Percentiles rank a stretch among this genome's conserved stretches.
phyloP scores from a whole-genome alignment of 2,113 vertebrate genomes.

The Paradisaea rubra region DNA sequence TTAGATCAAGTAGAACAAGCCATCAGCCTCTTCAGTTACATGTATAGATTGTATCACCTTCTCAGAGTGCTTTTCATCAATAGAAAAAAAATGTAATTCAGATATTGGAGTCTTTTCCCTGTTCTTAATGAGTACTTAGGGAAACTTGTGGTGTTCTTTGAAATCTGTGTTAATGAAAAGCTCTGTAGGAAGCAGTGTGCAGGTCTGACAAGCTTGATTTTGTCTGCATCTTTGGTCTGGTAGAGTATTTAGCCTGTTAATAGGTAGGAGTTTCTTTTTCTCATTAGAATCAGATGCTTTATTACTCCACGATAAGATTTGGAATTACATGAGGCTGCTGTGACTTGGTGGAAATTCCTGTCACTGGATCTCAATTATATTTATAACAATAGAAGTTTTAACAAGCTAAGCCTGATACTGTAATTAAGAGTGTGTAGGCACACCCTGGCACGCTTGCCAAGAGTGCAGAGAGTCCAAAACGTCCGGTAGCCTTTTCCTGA shows the following conservation, averaged over 20 bases:
- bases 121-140: not conserved
- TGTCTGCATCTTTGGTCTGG: not conserved
- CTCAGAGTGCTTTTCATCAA: not conserved
- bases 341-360: conserved; percentile 20
- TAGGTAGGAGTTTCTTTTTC: not conserved
- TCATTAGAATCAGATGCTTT: not conserved
- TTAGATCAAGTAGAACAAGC: not conserved
- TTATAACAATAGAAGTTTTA: conserved; percentile 9
- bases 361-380: not conserved
- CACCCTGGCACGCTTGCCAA: not conserved
- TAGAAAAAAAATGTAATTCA: not conserved
- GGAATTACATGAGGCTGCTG: not conserved
- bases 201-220: not conserved
- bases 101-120: not conserved
- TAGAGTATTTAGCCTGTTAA: not conserved
- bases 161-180: not conserved
- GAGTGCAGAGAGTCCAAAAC: not conserved
- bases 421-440: not conserved
- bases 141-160: not conserved
- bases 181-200: not conserved
- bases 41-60: not conserved
- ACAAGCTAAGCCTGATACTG: conserved; percentile 3
- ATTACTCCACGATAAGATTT: not conserved
- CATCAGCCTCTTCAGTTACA: not conserved
- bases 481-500: not conserved